Base-by-base conservation (phyloP, 2,888 invertebrate genomes). In the Diarsia dahlii region DNA sequence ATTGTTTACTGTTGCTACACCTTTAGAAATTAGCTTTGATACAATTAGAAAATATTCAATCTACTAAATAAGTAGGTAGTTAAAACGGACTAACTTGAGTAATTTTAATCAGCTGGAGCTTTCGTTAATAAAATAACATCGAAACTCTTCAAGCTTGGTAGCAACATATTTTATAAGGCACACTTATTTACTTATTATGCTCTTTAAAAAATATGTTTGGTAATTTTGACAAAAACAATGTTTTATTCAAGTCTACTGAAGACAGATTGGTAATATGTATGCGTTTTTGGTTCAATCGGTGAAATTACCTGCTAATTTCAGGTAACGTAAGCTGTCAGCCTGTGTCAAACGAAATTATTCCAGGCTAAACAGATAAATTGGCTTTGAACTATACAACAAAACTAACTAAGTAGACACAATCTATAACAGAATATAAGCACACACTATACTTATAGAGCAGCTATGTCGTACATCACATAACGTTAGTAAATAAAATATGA, bases 301-400 rank as follows among this genome's bases (percentile, higher is more conserved):
- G 20, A 34, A 28, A 72, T 65, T 58, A 48, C 9, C 58, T 15
- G 13, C 48, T 64, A 52, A 64, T 72, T 48, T 23, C 46, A 72
- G 48, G 75, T 45, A 39, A 71, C 34, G 63, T 56, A 50, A 60
- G 45, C 65, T 52, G 58, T 60, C 65, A 65, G 28, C n/a, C n/a
- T 48, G 48, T 23, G 34, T 46, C n/a, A 28, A 58, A 48, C 28
- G 72, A 58, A 15, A 45, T 74, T 52, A 76, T n/a, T 13, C 23
- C 9, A 15, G 23, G n/a, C 15, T 56, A 63, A 67, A 48, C 23
- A 48, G 39, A 56, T 45, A 20, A 8, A 45, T 62, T 63, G 46
- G 54, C 45, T 54, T 56, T 45, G n/a, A 56, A n/a, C 63, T 39
- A 48, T 60, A 58, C 48, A 48, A 45, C 15, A 66, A 45, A 18